Evolutionary conservation across 2,888 invertebrate genomes (phyloP).

Genomic region (Nymphalis polychloros): DNA sequence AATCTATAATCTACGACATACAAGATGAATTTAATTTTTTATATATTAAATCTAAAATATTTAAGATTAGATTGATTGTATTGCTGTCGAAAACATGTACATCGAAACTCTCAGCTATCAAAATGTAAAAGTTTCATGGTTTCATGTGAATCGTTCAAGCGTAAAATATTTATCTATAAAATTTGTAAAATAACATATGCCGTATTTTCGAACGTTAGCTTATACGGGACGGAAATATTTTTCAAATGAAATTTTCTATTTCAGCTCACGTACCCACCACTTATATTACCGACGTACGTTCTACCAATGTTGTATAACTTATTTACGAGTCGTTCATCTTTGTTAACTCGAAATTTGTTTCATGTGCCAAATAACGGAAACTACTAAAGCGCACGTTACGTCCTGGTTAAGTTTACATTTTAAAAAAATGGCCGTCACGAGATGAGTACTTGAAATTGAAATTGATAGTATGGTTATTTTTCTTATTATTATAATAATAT

Average conservation of each 20-base stretch:
- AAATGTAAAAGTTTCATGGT: not conserved
- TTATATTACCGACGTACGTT: constrained; percentile 17
- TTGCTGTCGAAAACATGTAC: not conserved
- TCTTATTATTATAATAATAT: too few species aligned
- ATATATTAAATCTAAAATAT: too few species aligned
- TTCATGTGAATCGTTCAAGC: not conserved
- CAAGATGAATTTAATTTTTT: too few species aligned
- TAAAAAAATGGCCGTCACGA: too few species aligned
- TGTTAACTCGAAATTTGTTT: not conserved
- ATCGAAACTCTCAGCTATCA: not conserved
- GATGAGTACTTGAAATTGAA: too few species aligned
- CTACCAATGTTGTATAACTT: constrained; percentile 23
- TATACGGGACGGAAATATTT: constrained; percentile 4
- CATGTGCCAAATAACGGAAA: not conserved
- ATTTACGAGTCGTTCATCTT: constrained; percentile 22
- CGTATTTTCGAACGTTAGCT: not conserved
- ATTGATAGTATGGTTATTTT: too few species aligned
- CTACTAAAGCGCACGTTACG: too few species aligned
- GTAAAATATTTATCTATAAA: not conserved
- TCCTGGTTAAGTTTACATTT: too few species aligned
- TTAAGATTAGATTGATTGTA: too few species aligned
- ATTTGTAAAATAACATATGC: not conserved
- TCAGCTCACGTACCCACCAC: constrained; percentile 28
- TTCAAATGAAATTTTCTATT: constrained; percentile 26
- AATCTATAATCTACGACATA: too few species aligned